Base-by-base conservation (phyloP, 2,113 vertebrate species). In the Carassius auratus region DNA sequence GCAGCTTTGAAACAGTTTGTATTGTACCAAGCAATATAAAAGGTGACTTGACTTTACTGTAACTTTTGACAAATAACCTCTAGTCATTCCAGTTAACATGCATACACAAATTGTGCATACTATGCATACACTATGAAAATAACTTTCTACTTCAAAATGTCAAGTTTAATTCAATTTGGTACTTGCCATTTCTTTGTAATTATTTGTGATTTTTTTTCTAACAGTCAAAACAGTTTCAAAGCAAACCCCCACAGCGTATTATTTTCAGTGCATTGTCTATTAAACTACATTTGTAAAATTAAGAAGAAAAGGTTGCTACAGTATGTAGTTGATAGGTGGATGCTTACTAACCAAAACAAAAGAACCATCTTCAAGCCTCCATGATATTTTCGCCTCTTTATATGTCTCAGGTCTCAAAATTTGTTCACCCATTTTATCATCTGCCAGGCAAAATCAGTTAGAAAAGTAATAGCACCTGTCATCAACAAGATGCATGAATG, bases 391-490 rank as follows among this genome's bases (percentile, higher is more conserved):
- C 66, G 19, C 30, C 15, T 69, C 30, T 19, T 69, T 36, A 36
- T 69, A 69, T 9, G 15, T 15, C 30, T 36, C 5, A 7, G 7
- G 30, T 36, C 30, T 33, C 7, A 36, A 15, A 3, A 12, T 48
- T 59, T 36, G 8, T 14, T 26, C 15, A 69, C 66, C 15, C 30
- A 36, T 69, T 68, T 69, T 36, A 69, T 69, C 30, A 4, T 36
- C 30, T 69, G 14, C 66, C 30, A 4, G 30, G 66, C 66, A 69
- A 36, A 36, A 69, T 68, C 30, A 7, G 14, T 68, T 19, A 19
- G 66, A 36, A 68, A 68, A 68, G 30, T 68, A 68, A 68, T 68
- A 68, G 15, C 30, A 68, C 30, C 66, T 69, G 66, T 36, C 66
- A 15, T 69, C 66, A 69, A 69, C 7, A 19, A 69, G 66, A 69